Conservation (phyloP, 2,888 invertebrate species). For the Mythimna albipuncta region DNA sequence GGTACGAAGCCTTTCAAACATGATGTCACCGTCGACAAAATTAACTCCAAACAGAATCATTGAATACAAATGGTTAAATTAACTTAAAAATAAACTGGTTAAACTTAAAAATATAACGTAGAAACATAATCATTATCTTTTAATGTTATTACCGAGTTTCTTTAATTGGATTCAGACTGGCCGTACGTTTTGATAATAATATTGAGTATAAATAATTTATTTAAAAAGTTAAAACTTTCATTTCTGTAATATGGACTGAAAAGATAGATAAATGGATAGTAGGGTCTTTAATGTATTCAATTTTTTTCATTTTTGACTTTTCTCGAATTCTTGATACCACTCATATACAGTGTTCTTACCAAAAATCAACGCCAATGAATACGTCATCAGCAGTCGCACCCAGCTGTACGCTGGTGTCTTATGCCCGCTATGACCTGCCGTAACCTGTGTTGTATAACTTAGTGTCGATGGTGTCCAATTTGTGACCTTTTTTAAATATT, state of each 20-base stretch:
- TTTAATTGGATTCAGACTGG: background rate
- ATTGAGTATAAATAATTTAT: background rate
- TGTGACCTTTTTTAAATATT: too few relatives aligned
- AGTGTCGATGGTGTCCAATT: too few relatives aligned
- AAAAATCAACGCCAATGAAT: too few relatives aligned
- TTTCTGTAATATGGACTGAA: background rate
- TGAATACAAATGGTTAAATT: slow-evolving; percentile 36
- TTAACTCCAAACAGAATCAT: background rate
- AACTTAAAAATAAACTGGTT: slow-evolving; percentile 23
- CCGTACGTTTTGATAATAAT: background rate
- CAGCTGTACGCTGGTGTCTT: too few relatives aligned
- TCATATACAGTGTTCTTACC: too few relatives aligned
- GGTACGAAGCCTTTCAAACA: background rate
- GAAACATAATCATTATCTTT: slow-evolving; percentile 8
- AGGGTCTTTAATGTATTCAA: too few relatives aligned
- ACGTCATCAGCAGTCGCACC: too few relatives aligned
- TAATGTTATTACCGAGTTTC: background rate
- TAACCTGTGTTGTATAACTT: too few relatives aligned
- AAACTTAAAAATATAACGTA: background rate
- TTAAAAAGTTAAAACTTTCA: slow-evolving; percentile 1
- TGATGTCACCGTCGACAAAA: slow-evolving; percentile 3
- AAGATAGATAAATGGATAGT: too few relatives aligned
- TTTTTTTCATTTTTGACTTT: too few relatives aligned
- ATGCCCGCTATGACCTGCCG: too few relatives aligned
- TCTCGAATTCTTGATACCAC: too few relatives aligned